phyloP scores from a whole-genome alignment of 2,888 invertebrate genomes.

The Eulithis prunata region DNA sequence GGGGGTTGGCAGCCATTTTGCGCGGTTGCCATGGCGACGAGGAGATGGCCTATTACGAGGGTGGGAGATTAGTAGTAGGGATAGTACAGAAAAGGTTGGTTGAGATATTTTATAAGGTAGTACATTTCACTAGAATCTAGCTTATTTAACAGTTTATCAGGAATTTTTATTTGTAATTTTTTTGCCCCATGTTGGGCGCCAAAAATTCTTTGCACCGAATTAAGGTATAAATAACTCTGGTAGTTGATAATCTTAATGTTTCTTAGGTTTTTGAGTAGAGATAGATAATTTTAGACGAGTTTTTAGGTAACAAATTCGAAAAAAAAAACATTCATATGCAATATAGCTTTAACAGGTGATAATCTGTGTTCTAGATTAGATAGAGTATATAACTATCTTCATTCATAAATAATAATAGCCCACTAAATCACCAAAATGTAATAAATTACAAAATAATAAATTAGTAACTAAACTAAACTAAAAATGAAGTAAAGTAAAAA shows the following conservation, averaged over 20 bases:
- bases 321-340: too few species aligned
- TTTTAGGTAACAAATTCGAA: too few species aligned
- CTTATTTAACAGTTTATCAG: too few species aligned
- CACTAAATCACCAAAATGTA: too few species aligned
- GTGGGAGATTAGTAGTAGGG: slow-evolving; percentile 81
- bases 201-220: background rate
- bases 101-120: slow-evolving; percentile 32
- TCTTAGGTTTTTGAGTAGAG: too few species aligned
- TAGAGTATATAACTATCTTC: too few species aligned
- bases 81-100: slow-evolving; percentile 57
- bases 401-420: too few species aligned
- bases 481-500: background rate
- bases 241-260: background rate
- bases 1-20: slow-evolving; percentile 77
- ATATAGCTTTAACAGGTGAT: too few species aligned
- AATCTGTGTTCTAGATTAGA: too few species aligned
- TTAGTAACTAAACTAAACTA: background rate
- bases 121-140: background rate
- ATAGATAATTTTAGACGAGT: too few species aligned
- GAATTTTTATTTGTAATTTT: too few species aligned
- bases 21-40: slow-evolving; percentile 72
- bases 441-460: background rate
- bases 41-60: slow-evolving; percentile 84
- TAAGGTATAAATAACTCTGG: too few species aligned
- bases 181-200: slow-evolving; percentile 17